Conservation (phyloP, 2,888 invertebrate species). For the Drosophila emarginata region DNA sequence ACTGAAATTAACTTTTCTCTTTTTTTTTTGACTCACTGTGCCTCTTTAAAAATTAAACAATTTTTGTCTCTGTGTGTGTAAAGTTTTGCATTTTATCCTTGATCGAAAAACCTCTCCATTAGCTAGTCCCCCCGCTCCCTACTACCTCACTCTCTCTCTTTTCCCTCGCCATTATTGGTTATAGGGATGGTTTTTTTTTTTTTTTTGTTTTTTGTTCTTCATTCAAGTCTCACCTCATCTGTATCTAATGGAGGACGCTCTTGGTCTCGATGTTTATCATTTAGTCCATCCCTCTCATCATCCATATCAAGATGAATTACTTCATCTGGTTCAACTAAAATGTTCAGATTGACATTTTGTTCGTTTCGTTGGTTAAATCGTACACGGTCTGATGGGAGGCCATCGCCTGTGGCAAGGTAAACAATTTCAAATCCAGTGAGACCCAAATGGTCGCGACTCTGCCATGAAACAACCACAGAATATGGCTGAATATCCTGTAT, state of each 20-base stretch:
- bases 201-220: too few relatives aligned
- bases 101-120: conserved; percentile 35
- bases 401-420: conserved; percentile 88
- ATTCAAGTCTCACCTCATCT: conserved; percentile 62
- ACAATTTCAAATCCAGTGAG: conserved; percentile 93
- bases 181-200: too few relatives aligned
- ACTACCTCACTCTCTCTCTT: too few relatives aligned
- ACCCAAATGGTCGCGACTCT: conserved; percentile 92
- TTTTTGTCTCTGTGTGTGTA: conserved; percentile 39
- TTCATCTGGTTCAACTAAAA: background rate
- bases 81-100: conserved; percentile 52
- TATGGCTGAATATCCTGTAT: conserved; percentile 94
- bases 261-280: background rate
- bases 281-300: background rate
- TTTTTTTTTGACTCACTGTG: too few relatives aligned
- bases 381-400: conserved; percentile 51
- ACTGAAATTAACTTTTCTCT: too few relatives aligned
- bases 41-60: conserved; percentile 38
- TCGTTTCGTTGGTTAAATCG: background rate
- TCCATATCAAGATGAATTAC: conserved; percentile 1
- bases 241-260: conserved; percentile 42
- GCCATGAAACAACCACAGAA: conserved; percentile 94
- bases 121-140: background rate
- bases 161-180: too few relatives aligned
- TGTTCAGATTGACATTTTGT: background rate